Evolutionary conservation across 2,888 invertebrate species (phyloP).

Genomic region (Drosophila vallismaia): DNA sequence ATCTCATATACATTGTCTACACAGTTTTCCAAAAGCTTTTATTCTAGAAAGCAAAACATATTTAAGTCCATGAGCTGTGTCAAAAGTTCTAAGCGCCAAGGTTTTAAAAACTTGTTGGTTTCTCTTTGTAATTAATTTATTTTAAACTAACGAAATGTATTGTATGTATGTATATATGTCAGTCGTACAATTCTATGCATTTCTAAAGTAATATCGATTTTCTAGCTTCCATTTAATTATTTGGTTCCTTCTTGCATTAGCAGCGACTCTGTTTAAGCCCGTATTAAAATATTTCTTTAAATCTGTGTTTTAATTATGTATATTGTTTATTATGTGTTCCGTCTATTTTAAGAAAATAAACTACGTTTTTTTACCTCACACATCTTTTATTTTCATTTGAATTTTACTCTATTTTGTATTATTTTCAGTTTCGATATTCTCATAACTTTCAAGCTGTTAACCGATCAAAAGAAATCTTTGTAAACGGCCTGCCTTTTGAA

Average conservation of each 20-base stretch:
- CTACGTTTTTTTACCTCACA: constrained; percentile 33
- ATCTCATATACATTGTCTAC: constrained; percentile 6
- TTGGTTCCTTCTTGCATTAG: constrained; percentile 19
- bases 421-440: constrained; percentile 20
- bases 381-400: constrained; percentile 26
- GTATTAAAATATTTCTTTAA: constrained; percentile 22
- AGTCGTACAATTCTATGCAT: not conserved
- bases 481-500: not conserved
- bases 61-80: not conserved
- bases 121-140: constrained; percentile 9
- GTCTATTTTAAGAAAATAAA: constrained; percentile 40
- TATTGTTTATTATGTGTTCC: constrained; percentile 37
- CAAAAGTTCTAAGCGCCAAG: not conserved
- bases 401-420: not conserved
- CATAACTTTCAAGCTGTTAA: not conserved
- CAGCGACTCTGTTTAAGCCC: constrained; percentile 9
- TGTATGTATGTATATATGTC: constrained; percentile 1
- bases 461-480: constrained; percentile 1
- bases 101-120: not conserved
- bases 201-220: not conserved
- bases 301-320: constrained; percentile 30
- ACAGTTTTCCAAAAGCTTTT: not conserved
- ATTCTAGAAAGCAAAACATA: not conserved
- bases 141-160: constrained; percentile 2
- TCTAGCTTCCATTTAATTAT: not conserved